Base-by-base conservation (phyloP, 2,888 invertebrate genomes). In the Oscheius sp. region DNA sequence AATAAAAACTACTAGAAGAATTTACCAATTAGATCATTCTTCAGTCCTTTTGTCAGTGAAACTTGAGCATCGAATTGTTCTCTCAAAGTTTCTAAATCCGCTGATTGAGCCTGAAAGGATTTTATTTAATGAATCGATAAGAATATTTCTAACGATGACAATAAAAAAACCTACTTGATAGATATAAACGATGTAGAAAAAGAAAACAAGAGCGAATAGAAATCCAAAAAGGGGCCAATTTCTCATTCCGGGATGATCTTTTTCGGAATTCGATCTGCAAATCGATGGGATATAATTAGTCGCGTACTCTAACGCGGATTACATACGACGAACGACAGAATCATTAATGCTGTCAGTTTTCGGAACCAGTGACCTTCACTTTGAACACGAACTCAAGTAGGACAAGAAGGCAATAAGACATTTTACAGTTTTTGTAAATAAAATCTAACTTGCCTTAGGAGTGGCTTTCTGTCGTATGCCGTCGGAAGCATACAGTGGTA, bases 211-310 rank as follows among this genome's bases (percentile, higher is more conserved):
- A 14, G 73, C 72, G n/a, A 76, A 71, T n/a, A 78, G 70, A 54
- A 78, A 78, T 9, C 72, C 62, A 59, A 78, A 78, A 24, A 78
- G 73, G 22, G 78, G 78, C 76, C 74, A 77, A 36, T 78, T 78
- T 36, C 76, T 67, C 78, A 78, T 78, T 47, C 57, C 66, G 26
- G 74, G 70, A 22, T 72, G 68, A 36, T 75, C 75, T 28, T 70
- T 62, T 30, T 75, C 75, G 6, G 73, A 72, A 64, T 47, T 72
- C 61, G 67, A 68, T 28, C 74, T 74, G 63, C n/a, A 74, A 71
- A 50, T n/a, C n/a, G n/a, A n/a, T n/a, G n/a, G n/a, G n/a, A n/a
- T n/a, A n/a, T n/a, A n/a, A n/a, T n/a, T n/a, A n/a, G n/a, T n/a
- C n/a, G n/a, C n/a, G n/a, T n/a, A n/a, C n/a, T n/a, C n/a, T n/a